These are phyloP conservation scores for Tetragonula carbonaria DNA, from an alignment of 2,888 invertebrate species.

Conservation along the genomic window DNA sequence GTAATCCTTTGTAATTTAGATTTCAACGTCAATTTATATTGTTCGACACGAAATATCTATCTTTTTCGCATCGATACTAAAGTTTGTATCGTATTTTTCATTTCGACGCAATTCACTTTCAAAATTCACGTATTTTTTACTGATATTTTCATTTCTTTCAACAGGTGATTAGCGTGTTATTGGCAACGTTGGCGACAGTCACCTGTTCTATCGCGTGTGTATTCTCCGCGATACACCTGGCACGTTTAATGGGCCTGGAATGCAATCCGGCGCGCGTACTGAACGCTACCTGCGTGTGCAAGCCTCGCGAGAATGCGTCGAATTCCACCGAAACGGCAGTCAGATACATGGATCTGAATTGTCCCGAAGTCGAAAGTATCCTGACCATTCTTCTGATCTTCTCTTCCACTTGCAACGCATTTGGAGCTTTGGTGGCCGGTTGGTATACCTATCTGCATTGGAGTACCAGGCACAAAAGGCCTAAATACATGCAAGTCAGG, in stretches of 20 bases:
- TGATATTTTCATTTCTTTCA: neutral
- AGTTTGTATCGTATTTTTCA: neutral
- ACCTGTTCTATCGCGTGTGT: constrained; percentile 76
- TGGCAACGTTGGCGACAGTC: constrained; percentile 72
- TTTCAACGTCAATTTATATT: neutral
- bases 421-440: constrained; percentile 74
- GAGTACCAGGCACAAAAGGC: constrained; percentile 74
- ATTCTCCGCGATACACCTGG: constrained; percentile 76
- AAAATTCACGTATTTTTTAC: neutral
- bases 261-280: constrained; percentile 76
- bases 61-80: neutral
- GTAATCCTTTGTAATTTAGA: neutral
- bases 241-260: constrained; percentile 75
- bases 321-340: constrained; percentile 67
- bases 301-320: constrained; percentile 60
- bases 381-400: constrained; percentile 77
- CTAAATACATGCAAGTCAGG: constrained; percentile 77
- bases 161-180: constrained; percentile 74
- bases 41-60: neutral
- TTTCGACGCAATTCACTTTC: neutral
- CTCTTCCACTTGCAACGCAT: constrained; percentile 76
- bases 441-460: constrained; percentile 80
- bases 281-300: constrained; percentile 79
- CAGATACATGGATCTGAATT: constrained; percentile 77
- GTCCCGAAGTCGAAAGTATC: constrained; percentile 79